Base-by-base conservation (phyloP, 92 coral and sea anemone genomes). In the Montipora capitata region DNA sequence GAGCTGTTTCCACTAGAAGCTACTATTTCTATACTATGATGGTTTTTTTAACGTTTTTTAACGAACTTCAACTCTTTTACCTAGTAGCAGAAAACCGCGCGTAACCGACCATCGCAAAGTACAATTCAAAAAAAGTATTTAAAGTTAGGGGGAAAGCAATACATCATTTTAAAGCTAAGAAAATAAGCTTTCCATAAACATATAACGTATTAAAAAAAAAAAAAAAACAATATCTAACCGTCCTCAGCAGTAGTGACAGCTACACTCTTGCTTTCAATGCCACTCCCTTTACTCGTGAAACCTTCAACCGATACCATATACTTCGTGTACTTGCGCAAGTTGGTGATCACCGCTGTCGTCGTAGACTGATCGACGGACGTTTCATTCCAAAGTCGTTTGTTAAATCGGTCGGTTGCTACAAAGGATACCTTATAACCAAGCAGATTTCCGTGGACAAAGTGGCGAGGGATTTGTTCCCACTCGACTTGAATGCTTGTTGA, bases 241-340 rank as follows among this genome's bases (percentile, higher is more conserved):
- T 97, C 99, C 82, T 97, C 96, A 51, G 84, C 98, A 0, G 99
- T 97, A 64, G 70, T 87, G 38, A 94, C 82, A 42, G 66, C 76
- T 13, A 91, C 87, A 61, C 87, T 77, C 65, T 94, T 94, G 64
- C 90, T 90, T 7, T 90, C 87, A 74, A 76, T 43, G 3, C 97
- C 98, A 7, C 93, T 92, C 57, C 98, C 98, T 54, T 82, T 92
- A 27, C 91, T 81, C 44, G 98, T 97, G 35, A 92, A 77, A 2
- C 94, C 99, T 42, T 78, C 87, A 40, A 97, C 96, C 58, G 91
- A 92, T 10, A 97, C 87, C 67, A 84, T 72, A 62, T 97, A 97
- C 56, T 39, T 85, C 7, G 98, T 92, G 68, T 67, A 97, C 85
- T 94, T 97, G 54, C 78, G 79, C 56, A 97, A 93, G 16, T 85